Percentiles rank a stretch among this genome's conserved stretches.
Conservation (phyloP, 2,113 vertebrate genomes). For the Heloderma charlesbogerti region DNA sequence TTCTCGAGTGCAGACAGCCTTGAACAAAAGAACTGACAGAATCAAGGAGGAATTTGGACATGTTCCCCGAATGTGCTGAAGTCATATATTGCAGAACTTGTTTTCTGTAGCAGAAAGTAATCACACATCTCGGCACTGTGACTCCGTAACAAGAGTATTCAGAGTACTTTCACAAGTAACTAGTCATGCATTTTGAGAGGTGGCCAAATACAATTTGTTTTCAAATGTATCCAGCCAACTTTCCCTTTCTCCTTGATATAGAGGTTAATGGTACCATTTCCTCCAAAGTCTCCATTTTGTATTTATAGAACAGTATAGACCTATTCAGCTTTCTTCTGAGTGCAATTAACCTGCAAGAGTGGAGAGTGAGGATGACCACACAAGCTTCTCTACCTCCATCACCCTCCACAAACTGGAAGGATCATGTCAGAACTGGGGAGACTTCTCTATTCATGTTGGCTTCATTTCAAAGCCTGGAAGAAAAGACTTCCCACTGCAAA, state of each 20-base stretch:
- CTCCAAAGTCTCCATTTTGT: conserved; percentile 28
- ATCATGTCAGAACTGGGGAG: not conserved
- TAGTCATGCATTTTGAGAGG: conserved; percentile 51
- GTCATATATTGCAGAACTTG: not conserved
- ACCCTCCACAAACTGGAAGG: not conserved
- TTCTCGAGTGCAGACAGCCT: not conserved
- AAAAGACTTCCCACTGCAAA: not conserved
- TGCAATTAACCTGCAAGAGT: not conserved
- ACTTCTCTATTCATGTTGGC: not conserved
- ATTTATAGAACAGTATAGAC: not conserved
- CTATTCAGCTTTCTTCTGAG: not conserved
- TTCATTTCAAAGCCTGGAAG: not conserved
- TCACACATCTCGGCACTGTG: not conserved
- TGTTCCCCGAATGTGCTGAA: not conserved
- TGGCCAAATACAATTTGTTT: conserved; percentile 65
- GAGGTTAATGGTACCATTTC: conserved; percentile 46
- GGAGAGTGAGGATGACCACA: not conserved
- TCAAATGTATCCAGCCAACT: conserved; percentile 58
- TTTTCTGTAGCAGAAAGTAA: conserved; percentile 8
- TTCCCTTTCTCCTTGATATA: conserved; percentile 33
- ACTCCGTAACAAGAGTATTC: conserved; percentile 22
- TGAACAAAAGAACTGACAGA: not conserved
- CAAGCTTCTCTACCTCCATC: not conserved
- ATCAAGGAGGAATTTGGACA: not conserved
- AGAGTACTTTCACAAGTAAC: not conserved